Base-by-base conservation (phyloP, 2,113 vertebrate genomes). In the Antigone vipio region DNA sequence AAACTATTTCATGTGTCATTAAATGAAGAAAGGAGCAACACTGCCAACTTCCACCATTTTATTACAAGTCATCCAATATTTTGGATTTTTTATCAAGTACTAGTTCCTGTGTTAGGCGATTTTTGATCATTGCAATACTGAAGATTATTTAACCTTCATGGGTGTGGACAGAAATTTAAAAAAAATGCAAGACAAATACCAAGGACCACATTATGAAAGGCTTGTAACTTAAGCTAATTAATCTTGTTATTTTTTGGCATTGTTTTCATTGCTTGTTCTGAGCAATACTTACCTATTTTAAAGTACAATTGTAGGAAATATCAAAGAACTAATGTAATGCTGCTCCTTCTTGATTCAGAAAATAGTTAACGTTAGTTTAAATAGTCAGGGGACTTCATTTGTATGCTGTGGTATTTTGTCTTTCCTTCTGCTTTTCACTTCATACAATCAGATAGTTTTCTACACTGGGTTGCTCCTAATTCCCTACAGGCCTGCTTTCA, bases 261-360 rank as follows among this genome's bases (percentile, higher is more conserved):
- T 0, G 9, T 60, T 92, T 95, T 86, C 67, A 74, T 38, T 63
- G 62, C 63, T 83, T 80, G 42, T 44, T 88, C 86, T 89, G 35
- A 92, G 86, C 62, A 63, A 34, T 77, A 47, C 21, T 88, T 92
- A 35, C 6, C 75, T 90, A 44, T 78, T 90, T 85, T 59, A 42
- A 92, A 88, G n/a, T 83, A 91, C 38, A 92, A 40, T 44, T 71
- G 75, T 38, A 88, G 79, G 76, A 86, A 93, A n/a, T 88, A 86
- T 35, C 47, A 84, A 84, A 86, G 58, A 93, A 64, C 35, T 89
- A 80, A 64, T 71, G 79, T 74, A 88, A 93, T 77, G 27, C 34
- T 5, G 4, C 29, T 93, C 45, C 63, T 75, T 21, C 67, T 80
- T 91, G 56, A 80, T 86, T 94, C 32, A 86, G 60, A 93, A 86